A percentile compares a stretch with the other conserved stretches of the same genome.
phyloP scores from a whole-genome alignment of 2,888 invertebrate genomes.

The Lasioglossum zephyrum region DNA sequence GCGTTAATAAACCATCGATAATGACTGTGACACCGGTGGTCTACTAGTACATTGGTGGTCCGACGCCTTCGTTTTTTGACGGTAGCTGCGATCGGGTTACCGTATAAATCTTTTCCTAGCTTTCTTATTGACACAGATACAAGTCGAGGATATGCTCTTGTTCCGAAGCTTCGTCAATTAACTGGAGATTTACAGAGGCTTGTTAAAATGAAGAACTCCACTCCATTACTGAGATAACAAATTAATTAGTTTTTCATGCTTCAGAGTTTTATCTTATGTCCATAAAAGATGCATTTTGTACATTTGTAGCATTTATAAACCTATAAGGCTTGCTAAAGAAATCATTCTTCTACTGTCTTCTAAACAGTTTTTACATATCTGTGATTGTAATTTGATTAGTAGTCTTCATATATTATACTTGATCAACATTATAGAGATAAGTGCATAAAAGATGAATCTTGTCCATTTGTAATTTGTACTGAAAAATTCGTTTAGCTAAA shows the following conservation, averaged over 20 bases:
- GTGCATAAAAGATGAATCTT: no score
- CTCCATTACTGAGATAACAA: neutral
- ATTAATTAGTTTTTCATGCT: neutral
- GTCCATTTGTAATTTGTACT: no score
- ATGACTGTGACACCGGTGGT: constrained; percentile 48
- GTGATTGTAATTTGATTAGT: no score
- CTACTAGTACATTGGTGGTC: constrained; percentile 33
- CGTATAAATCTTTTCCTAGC: neutral
- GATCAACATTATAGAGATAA: no score
- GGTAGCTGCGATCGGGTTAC: constrained; percentile 26
- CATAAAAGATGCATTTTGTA: no score
- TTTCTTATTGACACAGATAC: neutral
- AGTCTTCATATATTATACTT: no score
- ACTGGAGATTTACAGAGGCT: neutral
- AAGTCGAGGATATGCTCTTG: neutral
- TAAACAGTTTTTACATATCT: no score
- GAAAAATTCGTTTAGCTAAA: no score
- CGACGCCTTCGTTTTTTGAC: constrained; percentile 14
- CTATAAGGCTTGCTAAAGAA: no score
- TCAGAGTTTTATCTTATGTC: no score
- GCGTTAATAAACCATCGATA: constrained; percentile 61
- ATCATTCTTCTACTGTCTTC: no score
- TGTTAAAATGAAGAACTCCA: neutral
- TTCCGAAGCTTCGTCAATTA: neutral
- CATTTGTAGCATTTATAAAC: no score